A percentile compares a stretch with the other conserved stretches of the same genome.
Conservation (phyloP, 2,113 vertebrate genomes). For the Fregetta grallaria region DNA sequence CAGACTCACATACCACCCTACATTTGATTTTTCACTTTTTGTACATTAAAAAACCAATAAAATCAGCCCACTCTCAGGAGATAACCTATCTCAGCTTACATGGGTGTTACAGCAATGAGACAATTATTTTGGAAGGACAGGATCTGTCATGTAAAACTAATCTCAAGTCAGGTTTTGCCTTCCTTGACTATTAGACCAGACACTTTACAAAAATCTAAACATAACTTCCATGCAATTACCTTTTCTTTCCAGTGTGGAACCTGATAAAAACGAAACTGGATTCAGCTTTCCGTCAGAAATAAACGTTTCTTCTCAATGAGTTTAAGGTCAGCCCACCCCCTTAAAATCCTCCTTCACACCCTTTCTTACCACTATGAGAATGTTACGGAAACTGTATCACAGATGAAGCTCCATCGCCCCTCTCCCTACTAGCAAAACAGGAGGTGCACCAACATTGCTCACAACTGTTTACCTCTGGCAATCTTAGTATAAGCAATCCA, state of each 20-base stretch:
- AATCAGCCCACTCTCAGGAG: neutral
- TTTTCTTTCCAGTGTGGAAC: neutral
- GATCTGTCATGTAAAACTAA: neutral
- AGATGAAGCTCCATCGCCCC: neutral
- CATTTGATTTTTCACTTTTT: neutral
- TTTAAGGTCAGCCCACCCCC: neutral
- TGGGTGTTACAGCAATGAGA: neutral
- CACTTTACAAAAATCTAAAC: neutral
- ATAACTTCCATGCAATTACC: neutral
- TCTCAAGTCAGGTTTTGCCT: neutral
- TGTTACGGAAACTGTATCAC: accelerated
- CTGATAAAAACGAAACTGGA: neutral
- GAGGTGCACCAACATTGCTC: neutral
- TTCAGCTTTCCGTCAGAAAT: neutral
- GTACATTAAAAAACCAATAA: neutral
- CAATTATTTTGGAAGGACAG: neutral
- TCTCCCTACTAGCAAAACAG: neutral
- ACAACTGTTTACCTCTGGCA: neutral
- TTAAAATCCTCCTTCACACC: neutral
- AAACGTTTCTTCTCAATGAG: neutral
- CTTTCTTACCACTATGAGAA: neutral
- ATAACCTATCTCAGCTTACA: neutral
- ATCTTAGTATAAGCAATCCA: neutral
- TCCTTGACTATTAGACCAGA: neutral
- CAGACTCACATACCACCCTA: neutral